Percentiles rank a stretch among this genome's conserved stretches.
phyloP scores from a whole-genome alignment of 2,797 vertebrate species.

The Esox lucius region DNA sequence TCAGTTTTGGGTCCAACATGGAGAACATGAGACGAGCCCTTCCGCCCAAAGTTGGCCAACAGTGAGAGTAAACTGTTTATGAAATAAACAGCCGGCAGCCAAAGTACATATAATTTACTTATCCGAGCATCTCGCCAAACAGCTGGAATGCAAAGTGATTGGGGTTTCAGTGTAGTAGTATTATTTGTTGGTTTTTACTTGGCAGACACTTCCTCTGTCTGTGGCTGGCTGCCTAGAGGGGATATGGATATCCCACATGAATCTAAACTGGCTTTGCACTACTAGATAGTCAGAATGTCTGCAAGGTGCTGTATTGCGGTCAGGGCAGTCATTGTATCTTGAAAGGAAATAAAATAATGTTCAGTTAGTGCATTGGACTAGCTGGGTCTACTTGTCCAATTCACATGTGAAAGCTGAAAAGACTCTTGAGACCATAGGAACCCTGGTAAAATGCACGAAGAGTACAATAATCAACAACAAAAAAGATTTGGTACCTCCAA shows the following conservation, averaged over 20 bases:
- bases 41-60: background rate
- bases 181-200: constrained; percentile 16
- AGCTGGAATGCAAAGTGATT: constrained; percentile 21
- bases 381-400: no score
- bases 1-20: constrained; percentile 6
- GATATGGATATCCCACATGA: constrained; percentile 15
- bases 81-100: constrained; percentile 13
- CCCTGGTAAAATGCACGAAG: no score
- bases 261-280: background rate
- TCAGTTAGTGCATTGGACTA: background rate
- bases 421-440: no score
- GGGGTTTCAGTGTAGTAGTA: constrained; percentile 12
- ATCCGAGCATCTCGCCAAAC: constrained; percentile 20
- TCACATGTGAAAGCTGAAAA: background rate
- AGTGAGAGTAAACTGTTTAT: constrained; percentile 12
- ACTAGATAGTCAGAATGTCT: background rate
- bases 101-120: constrained; percentile 18
- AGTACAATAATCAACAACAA: no score
- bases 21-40: constrained; percentile 11
- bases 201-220: constrained; percentile 9
- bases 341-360: background rate
- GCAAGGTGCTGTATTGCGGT: background rate
- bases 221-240: constrained; percentile 9
- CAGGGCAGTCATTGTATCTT: background rate
- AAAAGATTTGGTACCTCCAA: no score